phyloP scores from a whole-genome alignment of 2,888 invertebrate genomes.

The Ennomos erosarius region DNA sequence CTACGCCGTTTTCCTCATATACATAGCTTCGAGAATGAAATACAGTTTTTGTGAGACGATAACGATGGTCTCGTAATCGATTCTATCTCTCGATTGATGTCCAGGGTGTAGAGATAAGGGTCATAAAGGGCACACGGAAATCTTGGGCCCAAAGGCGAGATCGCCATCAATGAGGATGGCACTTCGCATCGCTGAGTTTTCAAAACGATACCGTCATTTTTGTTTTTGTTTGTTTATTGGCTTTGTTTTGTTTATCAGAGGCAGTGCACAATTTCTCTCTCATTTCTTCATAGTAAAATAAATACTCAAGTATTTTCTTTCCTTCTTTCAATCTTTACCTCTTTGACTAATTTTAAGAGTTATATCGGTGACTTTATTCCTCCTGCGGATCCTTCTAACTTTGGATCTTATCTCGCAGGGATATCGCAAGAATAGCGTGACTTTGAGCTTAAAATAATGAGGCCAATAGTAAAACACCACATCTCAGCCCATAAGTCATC shows the following conservation, averaged over 20 bases:
- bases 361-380: too few species aligned
- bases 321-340: too few species aligned
- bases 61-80: slow-evolving; percentile 29
- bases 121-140: slow-evolving; percentile 30
- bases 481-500: too few species aligned
- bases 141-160: slow-evolving; percentile 13
- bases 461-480: too few species aligned
- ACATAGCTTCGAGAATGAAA: slow-evolving; percentile 17
- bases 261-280: too few species aligned
- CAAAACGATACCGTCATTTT: slow-evolving; percentile 17
- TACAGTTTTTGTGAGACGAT: slow-evolving; percentile 21
- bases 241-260: slow-evolving; percentile 4
- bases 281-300: too few species aligned
- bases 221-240: slow-evolving; percentile 18
- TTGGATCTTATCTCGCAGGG: too few species aligned
- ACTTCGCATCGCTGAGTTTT: slow-evolving; percentile 24
- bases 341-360: too few species aligned
- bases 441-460: too few species aligned
- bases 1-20: slow-evolving; percentile 14
- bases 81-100: slow-evolving; percentile 31
- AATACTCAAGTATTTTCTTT: too few species aligned
- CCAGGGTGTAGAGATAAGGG: slow-evolving; percentile 26
- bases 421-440: too few species aligned
- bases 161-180: slow-evolving; percentile 12
- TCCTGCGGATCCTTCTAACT: too few species aligned